These are phyloP conservation scores for Phoebastria nigripes DNA, from an alignment of 2,797 vertebrate species.

Conservation along the genomic window DNA sequence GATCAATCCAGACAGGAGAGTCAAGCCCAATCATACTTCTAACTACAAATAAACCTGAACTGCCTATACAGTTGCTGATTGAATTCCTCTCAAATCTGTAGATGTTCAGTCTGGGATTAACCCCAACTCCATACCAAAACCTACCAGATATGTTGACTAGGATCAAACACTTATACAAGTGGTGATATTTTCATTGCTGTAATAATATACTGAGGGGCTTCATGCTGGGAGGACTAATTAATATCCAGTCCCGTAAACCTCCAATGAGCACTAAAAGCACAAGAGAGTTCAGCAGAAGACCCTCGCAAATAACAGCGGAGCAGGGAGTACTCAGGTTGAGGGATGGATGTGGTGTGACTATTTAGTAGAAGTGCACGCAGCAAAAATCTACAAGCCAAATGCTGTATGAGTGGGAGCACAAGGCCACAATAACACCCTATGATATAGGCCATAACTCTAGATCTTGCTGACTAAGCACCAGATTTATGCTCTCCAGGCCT, in stretches of 20 bases:
- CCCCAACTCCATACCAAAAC: neutral
- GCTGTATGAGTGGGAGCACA: neutral
- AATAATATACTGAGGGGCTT: neutral
- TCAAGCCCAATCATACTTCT: neutral
- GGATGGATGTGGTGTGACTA: neutral
- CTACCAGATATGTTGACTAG: neutral
- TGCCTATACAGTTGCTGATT: neutral
- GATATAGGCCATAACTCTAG: neutral
- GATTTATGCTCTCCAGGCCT: neutral
- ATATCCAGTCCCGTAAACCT: neutral
- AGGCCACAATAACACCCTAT: neutral
- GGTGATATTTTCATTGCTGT: neutral
- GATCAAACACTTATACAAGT: neutral
- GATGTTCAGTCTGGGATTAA: neutral
- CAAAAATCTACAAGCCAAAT: neutral
- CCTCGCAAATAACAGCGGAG: neutral
- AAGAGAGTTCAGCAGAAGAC: neutral
- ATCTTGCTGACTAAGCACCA: neutral
- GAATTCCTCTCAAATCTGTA: neutral
- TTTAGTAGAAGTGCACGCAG: fast-evolving
- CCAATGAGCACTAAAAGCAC: neutral
- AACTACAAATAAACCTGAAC: neutral
- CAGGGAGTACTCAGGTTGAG: fast-evolving
- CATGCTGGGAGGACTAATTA: neutral
- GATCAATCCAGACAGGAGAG: neutral